Evolutionary conservation across 2,888 invertebrate species (phyloP), one percentile per base, ranked within the genome.

Genomic region (Sinotaia quadrata): DNA sequence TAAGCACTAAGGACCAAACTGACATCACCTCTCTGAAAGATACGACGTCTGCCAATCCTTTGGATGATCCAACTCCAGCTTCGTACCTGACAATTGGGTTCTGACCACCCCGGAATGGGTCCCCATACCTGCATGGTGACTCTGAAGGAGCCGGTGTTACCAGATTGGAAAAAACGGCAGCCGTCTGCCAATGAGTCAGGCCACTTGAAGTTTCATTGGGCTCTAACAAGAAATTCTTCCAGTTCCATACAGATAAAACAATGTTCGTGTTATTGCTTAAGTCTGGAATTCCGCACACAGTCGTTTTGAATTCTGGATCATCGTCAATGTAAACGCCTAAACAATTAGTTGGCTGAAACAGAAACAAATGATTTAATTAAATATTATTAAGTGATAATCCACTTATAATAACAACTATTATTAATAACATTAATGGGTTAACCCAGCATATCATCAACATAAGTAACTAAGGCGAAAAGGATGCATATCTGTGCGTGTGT

Each of bases 41-140:
- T 15, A 52, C 74, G 8, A 77, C 67, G 61, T 78, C 73, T 3
- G 69, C 61, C 8, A 59, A 21, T 0, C 61, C 57, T 4, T 44
- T 44, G 1, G 63, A 31, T 12, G 74, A 75, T 33, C 80, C 80
- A 15, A 79, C 71, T 12, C 76, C 80, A 21, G 75, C 77, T 37
- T 80, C 80, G 60, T 78, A 81, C 34, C 69, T 56, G 4, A 79
- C 66, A 27, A 81, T 73, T 18, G 77, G 69, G 60, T 79, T 79
- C 21, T 67, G 68, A 21, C 77, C 79, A 21, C 77, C 77, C 10
- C 72, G 65, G 70, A 78, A 80, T 12, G 78, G 78, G n/a, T 70
- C 60, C n/a, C 81, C 81, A 71, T 76, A 78, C 21, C 81, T 67
- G 67, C 81, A 81, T 12, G 71, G 56, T 1, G 73, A 61, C 5